These are phyloP conservation scores for Bombycilla garrulus DNA, from an alignment of 2,113 vertebrate genomes.

Conservation along the genomic window DNA sequence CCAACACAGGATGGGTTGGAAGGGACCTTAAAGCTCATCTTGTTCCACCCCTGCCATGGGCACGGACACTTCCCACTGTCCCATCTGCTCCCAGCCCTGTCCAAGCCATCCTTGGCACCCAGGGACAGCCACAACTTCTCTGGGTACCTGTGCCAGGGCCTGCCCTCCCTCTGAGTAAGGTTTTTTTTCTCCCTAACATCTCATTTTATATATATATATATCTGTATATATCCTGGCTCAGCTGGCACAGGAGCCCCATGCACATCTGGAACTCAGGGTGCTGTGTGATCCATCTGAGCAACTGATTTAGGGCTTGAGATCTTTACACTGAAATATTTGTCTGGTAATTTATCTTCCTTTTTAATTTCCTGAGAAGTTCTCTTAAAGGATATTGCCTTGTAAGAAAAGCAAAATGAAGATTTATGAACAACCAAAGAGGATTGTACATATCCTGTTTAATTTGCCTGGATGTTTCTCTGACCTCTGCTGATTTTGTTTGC, in stretches of 20 bases:
- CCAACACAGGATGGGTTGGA: no score
- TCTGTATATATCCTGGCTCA: not conserved
- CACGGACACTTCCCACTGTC: not conserved
- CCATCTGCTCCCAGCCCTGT: not conserved
- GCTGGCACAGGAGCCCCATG: not conserved
- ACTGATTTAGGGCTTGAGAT: not conserved
- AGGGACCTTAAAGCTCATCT: not conserved
- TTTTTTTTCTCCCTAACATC: not conserved
- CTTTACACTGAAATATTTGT: not conserved
- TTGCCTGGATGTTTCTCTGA: not conserved
- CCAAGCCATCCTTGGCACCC: not conserved
- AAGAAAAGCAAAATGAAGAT: not conserved
- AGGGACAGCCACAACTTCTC: not conserved
- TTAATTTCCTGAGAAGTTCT: not conserved
- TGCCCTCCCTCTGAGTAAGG: accelerated
- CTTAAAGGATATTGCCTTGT: not conserved
- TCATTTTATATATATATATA: no score
- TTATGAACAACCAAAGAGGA: not conserved
- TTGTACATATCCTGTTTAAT: not conserved
- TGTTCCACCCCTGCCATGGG: not conserved
- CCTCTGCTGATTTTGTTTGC: not conserved
- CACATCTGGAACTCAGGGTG: not conserved
- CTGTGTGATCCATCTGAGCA: not conserved
- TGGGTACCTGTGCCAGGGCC: not conserved
- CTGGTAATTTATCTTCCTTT: not conserved